Evolutionary conservation across 2,888 invertebrate genomes (phyloP), one percentile per base, ranked within the genome.

Genomic region (Hypercompe scribonia): DNA sequence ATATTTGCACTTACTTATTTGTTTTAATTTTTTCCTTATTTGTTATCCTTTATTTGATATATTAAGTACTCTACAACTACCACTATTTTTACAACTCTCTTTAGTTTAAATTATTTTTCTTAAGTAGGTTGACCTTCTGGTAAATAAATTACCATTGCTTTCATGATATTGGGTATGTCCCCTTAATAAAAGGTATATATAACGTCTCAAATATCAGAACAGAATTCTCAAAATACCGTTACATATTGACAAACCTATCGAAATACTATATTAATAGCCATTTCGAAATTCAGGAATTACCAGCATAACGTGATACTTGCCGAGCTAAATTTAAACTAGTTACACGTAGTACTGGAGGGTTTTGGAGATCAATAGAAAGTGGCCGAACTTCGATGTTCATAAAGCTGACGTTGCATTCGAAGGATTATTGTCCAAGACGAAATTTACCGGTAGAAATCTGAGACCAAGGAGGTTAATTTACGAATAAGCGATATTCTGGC

Each of bases 251-350:
- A 85, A 82, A 84, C 74, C 87, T 79, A 89, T 87, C 86, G 88
- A 85, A 88, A 89, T 91, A 88, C 88, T 88, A 89, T 90, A 91
- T 90, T 91, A 91, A 91, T 91, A 89, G 88, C 81, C 83, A 85
- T 85, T 86, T 87, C 81, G 85, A 86, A 86, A 87, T 88, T 86
- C 85, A 77, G 74, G 73, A 70, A 46, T 70, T 76, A 39, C 91
- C 87, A 88, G 34, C 71, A 21, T 81, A 81, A 50, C 58, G 67
- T 75, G 89, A 84, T 18, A 89, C 67, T 31, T 58, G 13, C 46
- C 50, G 34, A 46, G 54, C 74, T 76, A 34, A 66, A 77, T 66
- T 69, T 13, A 54, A 67, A 61, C 63, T 69, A 66, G 33, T 54
- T 72, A 36, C 70, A 39, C 18, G n/a, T 50, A 54, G 64, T 77